phyloP scores from a whole-genome alignment of 2,113 vertebrate genomes.

The Dasyurus viverrinus region DNA sequence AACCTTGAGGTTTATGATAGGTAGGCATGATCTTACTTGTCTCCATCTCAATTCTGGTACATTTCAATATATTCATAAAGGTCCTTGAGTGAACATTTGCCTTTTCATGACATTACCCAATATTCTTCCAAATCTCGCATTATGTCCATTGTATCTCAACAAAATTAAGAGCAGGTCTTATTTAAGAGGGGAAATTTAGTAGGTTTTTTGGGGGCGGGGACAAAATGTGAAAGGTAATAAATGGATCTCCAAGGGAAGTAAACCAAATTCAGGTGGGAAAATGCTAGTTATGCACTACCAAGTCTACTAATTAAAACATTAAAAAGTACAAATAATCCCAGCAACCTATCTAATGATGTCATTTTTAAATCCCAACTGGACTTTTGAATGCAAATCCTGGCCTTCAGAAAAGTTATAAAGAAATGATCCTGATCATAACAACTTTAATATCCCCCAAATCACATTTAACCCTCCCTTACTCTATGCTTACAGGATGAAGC shows the following conservation, averaged over 20 bases:
- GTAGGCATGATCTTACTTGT: not conserved
- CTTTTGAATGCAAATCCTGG: not conserved
- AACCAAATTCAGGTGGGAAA: not conserved
- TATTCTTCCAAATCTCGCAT: not conserved
- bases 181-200: not conserved
- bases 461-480: not conserved
- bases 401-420: not conserved
- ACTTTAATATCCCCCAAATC: not conserved
- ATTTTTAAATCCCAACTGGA: not conserved
- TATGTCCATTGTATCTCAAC: not conserved
- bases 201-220: not conserved
- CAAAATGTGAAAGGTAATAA: not conserved
- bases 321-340: not conserved
- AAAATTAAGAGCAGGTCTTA: not conserved
- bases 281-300: not conserved
- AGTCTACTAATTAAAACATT: not conserved
- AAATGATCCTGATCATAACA: not conserved
- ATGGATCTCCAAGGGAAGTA: not conserved
- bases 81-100: not conserved
- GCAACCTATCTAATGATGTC: not conserved
- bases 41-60: not conserved
- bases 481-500: not conserved
- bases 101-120: not conserved
- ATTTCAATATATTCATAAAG: not conserved
- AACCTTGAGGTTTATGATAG: not conserved